Evolutionary conservation across 2,797 vertebrate species (phyloP).

Genomic region (Clarias laeviceps): DNA sequence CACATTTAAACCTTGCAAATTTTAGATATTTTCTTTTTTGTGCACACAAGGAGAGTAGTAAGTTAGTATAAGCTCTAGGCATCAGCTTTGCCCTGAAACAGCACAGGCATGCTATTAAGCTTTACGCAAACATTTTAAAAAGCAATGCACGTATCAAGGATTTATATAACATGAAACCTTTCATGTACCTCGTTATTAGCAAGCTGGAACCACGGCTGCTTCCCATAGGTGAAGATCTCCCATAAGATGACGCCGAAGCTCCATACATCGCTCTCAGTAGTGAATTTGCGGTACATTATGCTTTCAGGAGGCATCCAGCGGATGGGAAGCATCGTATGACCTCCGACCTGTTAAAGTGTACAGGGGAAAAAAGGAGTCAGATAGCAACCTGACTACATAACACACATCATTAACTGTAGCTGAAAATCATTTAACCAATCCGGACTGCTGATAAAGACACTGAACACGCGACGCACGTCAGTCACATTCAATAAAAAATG

Average conservation of each 20-base stretch:
- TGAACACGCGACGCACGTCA: background rate
- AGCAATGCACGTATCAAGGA: background rate
- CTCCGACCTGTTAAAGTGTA: conserved; percentile 78
- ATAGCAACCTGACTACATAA: background rate
- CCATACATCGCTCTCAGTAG: conserved; percentile 97
- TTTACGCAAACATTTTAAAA: background rate
- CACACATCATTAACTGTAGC: background rate
- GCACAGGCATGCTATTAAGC: background rate
- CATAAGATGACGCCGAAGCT: conserved; percentile 97
- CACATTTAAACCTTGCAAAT: background rate
- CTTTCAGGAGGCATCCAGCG: conserved; percentile 98
- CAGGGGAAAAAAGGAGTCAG: background rate
- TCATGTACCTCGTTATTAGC: conserved; percentile 92
- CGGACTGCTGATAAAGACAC: background rate
- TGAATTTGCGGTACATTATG: conserved; percentile 89
- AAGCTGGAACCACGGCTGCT: conserved; percentile 98
- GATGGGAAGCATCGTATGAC: conserved; percentile 97
- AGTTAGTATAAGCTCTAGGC: background rate
- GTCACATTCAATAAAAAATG: background rate
- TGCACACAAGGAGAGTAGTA: background rate
- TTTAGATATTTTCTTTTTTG: background rate
- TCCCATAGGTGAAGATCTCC: conserved; percentile 98
- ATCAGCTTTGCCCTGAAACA: background rate
- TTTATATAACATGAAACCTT: background rate
- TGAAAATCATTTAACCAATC: too few relatives aligned